phyloP scores from a whole-genome alignment of 2,888 invertebrate genomes.

The Phaedon cochleariae region DNA sequence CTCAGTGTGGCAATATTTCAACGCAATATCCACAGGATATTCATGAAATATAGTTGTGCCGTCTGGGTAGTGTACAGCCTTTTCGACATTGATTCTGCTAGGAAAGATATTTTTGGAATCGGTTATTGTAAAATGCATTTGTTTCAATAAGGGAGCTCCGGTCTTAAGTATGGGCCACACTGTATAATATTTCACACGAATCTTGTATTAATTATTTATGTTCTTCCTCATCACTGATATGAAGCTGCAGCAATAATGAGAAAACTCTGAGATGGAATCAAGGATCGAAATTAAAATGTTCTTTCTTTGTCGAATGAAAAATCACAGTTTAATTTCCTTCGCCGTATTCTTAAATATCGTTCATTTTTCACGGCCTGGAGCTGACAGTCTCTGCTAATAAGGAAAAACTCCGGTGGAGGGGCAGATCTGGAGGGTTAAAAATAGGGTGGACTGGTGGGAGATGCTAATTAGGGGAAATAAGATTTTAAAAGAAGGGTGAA shows the following conservation, averaged over 20 bases:
- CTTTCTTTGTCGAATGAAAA: slow-evolving; percentile 46
- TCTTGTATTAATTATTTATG: too few species aligned
- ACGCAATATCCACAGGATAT: too few species aligned
- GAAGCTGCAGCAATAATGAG: background rate
- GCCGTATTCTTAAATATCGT: slow-evolving; percentile 54
- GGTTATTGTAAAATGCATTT: too few species aligned
- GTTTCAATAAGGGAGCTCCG: too few species aligned
- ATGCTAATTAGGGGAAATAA: slow-evolving; percentile 48
- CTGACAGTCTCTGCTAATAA: slow-evolving; percentile 52
- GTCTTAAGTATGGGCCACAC: too few species aligned
- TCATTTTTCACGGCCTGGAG: slow-evolving; percentile 55
- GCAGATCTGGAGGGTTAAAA: slow-evolving; percentile 33
- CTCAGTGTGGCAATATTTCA: too few species aligned
- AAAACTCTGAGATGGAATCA: slow-evolving; percentile 30
- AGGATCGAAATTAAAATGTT: slow-evolving; percentile 38
- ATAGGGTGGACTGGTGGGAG: slow-evolving; percentile 33
- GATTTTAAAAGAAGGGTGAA: slow-evolving; percentile 51
- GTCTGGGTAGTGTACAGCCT: too few species aligned
- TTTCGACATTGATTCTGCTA: too few species aligned
- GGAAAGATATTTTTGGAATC: too few species aligned
- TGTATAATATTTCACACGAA: too few species aligned
- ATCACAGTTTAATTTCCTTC: slow-evolving; percentile 53
- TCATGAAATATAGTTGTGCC: too few species aligned
- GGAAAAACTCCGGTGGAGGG: slow-evolving; percentile 40
- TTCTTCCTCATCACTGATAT: too few species aligned